Evolutionary conservation across 2,113 vertebrate species (phyloP).

Genomic region (Rhinoptilus africanus): DNA sequence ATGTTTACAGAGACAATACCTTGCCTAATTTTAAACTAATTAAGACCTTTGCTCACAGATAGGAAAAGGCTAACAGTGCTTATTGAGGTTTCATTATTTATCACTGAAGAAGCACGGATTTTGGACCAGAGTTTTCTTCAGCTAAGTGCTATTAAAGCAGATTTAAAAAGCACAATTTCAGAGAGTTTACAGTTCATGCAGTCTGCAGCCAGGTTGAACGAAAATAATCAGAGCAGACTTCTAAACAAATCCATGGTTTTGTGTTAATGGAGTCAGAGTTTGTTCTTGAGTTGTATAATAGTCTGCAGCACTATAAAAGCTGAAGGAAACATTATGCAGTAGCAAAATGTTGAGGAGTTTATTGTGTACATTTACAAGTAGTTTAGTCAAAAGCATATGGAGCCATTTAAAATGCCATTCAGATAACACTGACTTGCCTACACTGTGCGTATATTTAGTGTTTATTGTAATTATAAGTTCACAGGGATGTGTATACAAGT

Average conservation of each 20-base stretch:
- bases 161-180: neutral
- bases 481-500: neutral
- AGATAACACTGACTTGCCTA: neutral
- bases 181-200: neutral
- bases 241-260: neutral
- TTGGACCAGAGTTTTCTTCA: neutral
- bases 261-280: neutral
- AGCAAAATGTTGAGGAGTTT: neutral
- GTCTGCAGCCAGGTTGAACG: neutral
- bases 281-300: neutral
- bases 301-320: neutral
- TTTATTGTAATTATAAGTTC: neutral
- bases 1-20: neutral
- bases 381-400: neutral
- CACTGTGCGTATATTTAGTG: neutral
- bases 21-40: neutral
- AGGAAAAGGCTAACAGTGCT: neutral
- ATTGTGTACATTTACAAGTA: neutral
- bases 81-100: neutral
- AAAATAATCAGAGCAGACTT: neutral
- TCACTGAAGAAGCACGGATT: neutral
- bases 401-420: constrained; percentile 11
- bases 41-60: neutral
- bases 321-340: neutral
- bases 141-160: neutral